Conservation (phyloP, 37 sponge, comb jelly and placozoan genomes). For the Dysidea cf. avara region DNA sequence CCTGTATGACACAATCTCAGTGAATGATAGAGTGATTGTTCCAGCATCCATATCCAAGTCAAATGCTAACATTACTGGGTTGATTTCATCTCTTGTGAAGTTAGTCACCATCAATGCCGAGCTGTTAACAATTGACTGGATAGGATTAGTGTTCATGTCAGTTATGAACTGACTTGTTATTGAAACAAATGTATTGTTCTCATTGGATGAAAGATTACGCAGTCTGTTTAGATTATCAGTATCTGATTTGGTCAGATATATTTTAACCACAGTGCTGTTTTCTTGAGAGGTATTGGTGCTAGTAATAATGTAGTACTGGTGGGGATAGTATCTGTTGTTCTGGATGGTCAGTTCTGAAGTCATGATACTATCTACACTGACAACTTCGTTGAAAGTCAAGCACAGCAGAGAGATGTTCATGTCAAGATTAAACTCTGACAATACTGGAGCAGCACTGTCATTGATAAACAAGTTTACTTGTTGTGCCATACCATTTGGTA, state of each 20-base stretch:
- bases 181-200: constrained; percentile 43
- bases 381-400: constrained; percentile 79
- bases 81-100: constrained; percentile 66
- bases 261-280: constrained; percentile 44
- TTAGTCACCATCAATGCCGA: constrained; percentile 41
- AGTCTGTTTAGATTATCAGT: constrained; percentile 72
- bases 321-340: constrained; percentile 4
- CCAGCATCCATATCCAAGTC: constrained; percentile 63
- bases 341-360: constrained; percentile 58
- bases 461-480: constrained; percentile 32
- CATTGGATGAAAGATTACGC: constrained; percentile 43
- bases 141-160: constrained; percentile 77
- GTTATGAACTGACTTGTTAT: constrained; percentile 36
- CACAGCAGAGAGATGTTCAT: constrained; percentile 55
- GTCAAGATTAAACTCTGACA: constrained; percentile 65
- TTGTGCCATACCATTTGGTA: constrained; percentile 23
- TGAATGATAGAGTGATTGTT: constrained; percentile 57
- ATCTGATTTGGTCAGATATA: constrained; percentile 62
- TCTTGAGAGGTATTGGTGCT: constrained; percentile 20
- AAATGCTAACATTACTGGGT: constrained; percentile 51
- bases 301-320: constrained; percentile 28
- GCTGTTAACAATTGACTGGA: constrained; percentile 21
- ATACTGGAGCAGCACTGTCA: constrained; percentile 61
- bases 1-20: constrained; percentile 65
- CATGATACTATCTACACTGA: constrained; percentile 46